A percentile compares a stretch with the other conserved stretches of the same genome.
These are phyloP conservation scores for Synergus japonicus DNA, from an alignment of 2,888 invertebrate species.

Conservation along the genomic window DNA sequence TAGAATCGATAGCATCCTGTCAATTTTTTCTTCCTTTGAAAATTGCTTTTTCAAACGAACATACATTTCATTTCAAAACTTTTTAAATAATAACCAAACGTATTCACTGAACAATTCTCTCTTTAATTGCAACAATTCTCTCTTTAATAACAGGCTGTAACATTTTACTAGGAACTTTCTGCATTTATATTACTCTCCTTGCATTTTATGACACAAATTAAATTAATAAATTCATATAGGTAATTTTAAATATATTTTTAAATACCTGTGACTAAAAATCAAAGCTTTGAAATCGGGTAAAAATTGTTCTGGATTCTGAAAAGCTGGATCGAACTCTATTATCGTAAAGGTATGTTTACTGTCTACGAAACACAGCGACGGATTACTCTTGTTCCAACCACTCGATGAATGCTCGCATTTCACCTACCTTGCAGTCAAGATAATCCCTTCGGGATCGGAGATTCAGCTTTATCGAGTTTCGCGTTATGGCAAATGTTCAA, in stretches of 20 bases:
- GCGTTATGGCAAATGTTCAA: conserved; percentile 26
- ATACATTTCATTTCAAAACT: background rate
- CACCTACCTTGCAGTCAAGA: conserved; percentile 20
- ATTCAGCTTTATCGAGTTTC: conserved; percentile 25
- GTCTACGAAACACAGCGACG: conserved; percentile 6
- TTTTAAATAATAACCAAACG: background rate
- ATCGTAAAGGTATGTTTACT: background rate
- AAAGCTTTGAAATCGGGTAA: background rate
- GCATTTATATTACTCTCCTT: background rate
- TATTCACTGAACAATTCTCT: too few species aligned
- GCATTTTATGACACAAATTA: background rate
- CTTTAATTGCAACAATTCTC: too few species aligned
- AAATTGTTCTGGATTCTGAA: background rate
- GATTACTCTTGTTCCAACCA: conserved; percentile 31
- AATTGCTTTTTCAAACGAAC: conserved; percentile 7
- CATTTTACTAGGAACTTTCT: background rate
- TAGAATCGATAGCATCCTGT: background rate
- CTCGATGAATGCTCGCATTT: conserved; percentile 20
- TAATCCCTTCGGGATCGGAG: conserved; percentile 26
- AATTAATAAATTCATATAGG: background rate
- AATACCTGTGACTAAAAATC: background rate
- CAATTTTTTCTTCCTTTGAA: background rate
- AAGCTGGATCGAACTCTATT: background rate
- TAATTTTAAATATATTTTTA: too few species aligned
- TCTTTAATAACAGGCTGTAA: background rate